Percentiles rank a stretch among this genome's conserved stretches.
These are phyloP conservation scores for Mnemiopsis leidyi DNA, from an alignment of 37 sponge, comb jelly and placozoan genomes.

Conservation along the genomic window DNA sequence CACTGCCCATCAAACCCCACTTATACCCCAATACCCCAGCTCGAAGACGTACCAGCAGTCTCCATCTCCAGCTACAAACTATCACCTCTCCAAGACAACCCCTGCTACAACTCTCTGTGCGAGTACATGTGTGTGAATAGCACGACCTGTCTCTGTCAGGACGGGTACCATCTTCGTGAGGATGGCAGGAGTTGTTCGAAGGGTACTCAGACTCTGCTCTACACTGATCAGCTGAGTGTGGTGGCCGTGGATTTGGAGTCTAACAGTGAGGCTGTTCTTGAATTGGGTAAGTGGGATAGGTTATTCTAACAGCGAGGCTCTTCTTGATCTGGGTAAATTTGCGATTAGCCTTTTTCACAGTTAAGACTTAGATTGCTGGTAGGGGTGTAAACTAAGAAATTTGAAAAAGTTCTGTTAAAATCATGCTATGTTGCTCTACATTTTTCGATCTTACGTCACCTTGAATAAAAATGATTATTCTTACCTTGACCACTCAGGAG, in stretches of 20 bases:
- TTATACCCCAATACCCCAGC: too few relatives aligned
- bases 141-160: conserved; percentile 14
- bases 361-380: too few relatives aligned
- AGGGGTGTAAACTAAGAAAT: too few relatives aligned
- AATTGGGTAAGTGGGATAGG: neutral
- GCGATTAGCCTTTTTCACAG: too few relatives aligned
- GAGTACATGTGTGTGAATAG: neutral
- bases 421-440: too few relatives aligned
- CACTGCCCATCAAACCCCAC: too few relatives aligned
- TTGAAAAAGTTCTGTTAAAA: too few relatives aligned
- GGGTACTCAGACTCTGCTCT: neutral
- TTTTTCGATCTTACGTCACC: too few relatives aligned
- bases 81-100: neutral
- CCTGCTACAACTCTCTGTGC: neutral
- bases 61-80: neutral
- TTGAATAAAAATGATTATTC: too few relatives aligned
- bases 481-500: too few relatives aligned
- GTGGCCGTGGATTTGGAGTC: neutral
- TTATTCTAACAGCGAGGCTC: too few relatives aligned
- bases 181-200: neutral
- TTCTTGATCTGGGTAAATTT: too few relatives aligned
- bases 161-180: neutral
- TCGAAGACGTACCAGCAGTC: neutral
- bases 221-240: conserved; percentile 22
- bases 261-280: neutral